These are phyloP conservation scores for Philopedon plagiatum DNA, from an alignment of 2,888 invertebrate species.

Conservation along the genomic window DNA sequence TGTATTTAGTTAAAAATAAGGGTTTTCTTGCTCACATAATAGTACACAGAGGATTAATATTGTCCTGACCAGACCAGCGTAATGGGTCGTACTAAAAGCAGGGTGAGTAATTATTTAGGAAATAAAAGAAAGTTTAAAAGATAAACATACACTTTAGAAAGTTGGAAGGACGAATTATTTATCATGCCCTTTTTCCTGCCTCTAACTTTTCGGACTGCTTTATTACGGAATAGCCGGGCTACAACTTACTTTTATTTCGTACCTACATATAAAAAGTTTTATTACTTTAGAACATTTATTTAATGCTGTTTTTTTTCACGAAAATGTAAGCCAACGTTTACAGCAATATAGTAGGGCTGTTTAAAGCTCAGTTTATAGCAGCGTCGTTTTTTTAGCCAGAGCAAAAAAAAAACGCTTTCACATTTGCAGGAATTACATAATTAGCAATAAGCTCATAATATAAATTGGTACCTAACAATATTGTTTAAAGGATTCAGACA, in stretches of 20 bases:
- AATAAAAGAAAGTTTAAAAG: slow-evolving; percentile 17
- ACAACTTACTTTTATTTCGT: background rate
- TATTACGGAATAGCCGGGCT: background rate
- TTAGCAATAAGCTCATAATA: too few relatives aligned
- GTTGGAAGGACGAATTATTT: slow-evolving; percentile 7
- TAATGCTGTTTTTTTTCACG: too few relatives aligned
- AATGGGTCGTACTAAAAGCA: slow-evolving; percentile 5
- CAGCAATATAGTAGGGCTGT: too few relatives aligned
- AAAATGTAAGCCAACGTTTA: too few relatives aligned
- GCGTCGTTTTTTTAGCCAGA: too few relatives aligned
- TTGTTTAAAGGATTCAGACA: too few relatives aligned
- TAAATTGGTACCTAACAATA: too few relatives aligned
- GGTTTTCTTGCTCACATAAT: too few relatives aligned
- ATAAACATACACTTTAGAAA: slow-evolving; percentile 16
- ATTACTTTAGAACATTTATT: background rate
- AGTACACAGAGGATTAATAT: background rate
- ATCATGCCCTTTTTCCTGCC: background rate
- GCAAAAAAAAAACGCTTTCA: too few relatives aligned
- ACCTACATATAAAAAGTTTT: slow-evolving; percentile 4
- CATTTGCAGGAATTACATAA: too few relatives aligned
- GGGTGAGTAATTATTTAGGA: slow-evolving; percentile 10
- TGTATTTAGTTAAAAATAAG: too few relatives aligned
- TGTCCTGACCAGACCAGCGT: background rate
- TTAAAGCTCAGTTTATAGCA: too few relatives aligned
- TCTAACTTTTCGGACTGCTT: background rate